Evolutionary conservation across 2,113 vertebrate species (phyloP).

Genomic region (Myiozetetes cayanensis): DNA sequence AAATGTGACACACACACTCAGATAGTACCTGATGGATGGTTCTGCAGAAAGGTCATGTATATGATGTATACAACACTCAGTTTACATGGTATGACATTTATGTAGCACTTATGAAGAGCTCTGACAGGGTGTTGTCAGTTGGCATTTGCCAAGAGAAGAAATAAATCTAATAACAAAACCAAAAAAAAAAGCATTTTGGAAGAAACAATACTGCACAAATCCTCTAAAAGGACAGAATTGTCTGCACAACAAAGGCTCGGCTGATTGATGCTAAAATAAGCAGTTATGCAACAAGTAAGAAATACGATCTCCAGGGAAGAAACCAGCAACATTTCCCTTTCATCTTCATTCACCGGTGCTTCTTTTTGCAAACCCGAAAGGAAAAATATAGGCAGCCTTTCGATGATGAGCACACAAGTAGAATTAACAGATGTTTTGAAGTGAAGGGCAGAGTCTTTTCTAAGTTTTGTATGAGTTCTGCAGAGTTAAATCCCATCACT

Average conservation of each 20-base stretch:
- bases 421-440: not conserved
- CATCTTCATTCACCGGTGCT: constrained; percentile 44
- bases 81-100: constrained; percentile 62
- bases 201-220: constrained; percentile 56
- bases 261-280: constrained; percentile 71
- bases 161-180: constrained; percentile 72
- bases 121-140: constrained; percentile 64
- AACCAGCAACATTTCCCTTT: constrained; percentile 38
- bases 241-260: constrained; percentile 64
- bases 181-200: constrained; percentile 37
- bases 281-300: constrained; percentile 69
- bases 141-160: constrained; percentile 67
- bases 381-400: not conserved
- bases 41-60: not conserved
- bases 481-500: not conserved
- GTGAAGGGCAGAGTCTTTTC: not conserved
- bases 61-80: not conserved
- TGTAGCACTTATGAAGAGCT: constrained; percentile 52
- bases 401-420: not conserved
- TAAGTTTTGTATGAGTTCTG: not conserved
- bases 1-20: not conserved
- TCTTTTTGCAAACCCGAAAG: not conserved
- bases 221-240: constrained; percentile 57
- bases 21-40: not conserved
- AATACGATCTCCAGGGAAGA: constrained; percentile 54